Base-by-base conservation (phyloP, 2,888 invertebrate species). In the Amiota communis region DNA sequence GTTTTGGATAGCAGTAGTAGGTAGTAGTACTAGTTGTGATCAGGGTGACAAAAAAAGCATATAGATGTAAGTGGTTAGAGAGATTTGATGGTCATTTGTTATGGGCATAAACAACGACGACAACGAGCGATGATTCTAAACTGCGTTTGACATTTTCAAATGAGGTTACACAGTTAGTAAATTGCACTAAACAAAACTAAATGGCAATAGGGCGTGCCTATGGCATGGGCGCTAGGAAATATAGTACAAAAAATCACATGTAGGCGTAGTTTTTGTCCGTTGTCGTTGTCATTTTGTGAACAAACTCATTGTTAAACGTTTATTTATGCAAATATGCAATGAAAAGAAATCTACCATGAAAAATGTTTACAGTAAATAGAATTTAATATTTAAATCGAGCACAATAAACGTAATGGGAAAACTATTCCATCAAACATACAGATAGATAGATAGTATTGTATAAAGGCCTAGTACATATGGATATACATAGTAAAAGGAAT, bases 141-240 rank as follows among this genome's bases (percentile, higher is more conserved):
- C 36, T 83, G 85, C 78, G 78, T 85, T 84, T 85, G 85, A 85
- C 84, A 83, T 83, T 84, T 85, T 78, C 77, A 83, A 85, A 84
- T 83, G 83, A 80, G 85, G 79, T 82, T 82, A 80, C 78, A 73
- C 70, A 75, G 74, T 13, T 57, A 36, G 70, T 75, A 75, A 75
- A 75, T 73, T 75, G 70, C 69, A 70, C 75, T 70, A 73, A 68
- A 53, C 36, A 51, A 68, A 23, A 65, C 65, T 48, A 65, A 68
- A 68, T 68, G 67, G 67, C 67, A 63, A 46, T 46, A 46, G 15
- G 11, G 59, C 20, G 59, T 59, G 20, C 10, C 11, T 0, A 20
- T 59, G 59, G 36, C 11, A 15, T 57, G 71, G 57, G 70, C 36
- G 2, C 36, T 36, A 36, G 36, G 36, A 36, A 36, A 36, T 36